Conservation (phyloP, 2,888 invertebrate genomes). For the Sclerodermus sp. region DNA sequence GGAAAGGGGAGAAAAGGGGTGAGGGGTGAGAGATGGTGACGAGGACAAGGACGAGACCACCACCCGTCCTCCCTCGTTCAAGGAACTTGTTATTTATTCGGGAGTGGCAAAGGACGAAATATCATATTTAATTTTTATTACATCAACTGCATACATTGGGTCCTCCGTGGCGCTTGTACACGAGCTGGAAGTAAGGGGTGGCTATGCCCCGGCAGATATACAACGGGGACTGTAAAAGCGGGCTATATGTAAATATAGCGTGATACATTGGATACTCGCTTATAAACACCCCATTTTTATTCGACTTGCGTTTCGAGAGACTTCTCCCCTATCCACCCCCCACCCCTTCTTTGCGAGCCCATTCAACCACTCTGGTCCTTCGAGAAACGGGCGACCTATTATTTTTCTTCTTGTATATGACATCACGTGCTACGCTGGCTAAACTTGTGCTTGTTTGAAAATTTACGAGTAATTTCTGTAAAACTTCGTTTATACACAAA, state of each 20-base stretch:
- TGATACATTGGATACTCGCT: conserved; percentile 59
- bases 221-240: conserved; percentile 38
- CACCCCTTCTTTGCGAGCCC: conserved; percentile 15
- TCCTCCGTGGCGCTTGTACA: conserved; percentile 13
- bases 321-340: conserved; percentile 30
- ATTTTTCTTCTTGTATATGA: conserved; percentile 39
- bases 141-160: conserved; percentile 41
- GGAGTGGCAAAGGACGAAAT: conserved; percentile 33
- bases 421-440: conserved; percentile 30
- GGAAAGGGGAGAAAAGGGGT: too few species aligned
- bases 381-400: conserved; percentile 33
- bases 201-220: conserved; percentile 25
- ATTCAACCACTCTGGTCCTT: background rate
- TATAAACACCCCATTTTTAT: conserved; percentile 60
- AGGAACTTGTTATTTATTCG: conserved; percentile 45
- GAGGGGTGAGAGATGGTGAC: too few species aligned
- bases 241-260: conserved; percentile 56
- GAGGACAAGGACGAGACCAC: too few species aligned
- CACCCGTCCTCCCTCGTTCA: too few species aligned
- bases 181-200: too few species aligned
- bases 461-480: background rate
- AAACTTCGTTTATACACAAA: too few species aligned
- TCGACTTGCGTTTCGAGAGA: conserved; percentile 51
- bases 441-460: background rate
- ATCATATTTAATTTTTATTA: conserved; percentile 58